A percentile compares a stretch with the other conserved stretches of the same genome.
Conservation (phyloP, 1,140 invertebrate species). For the Drosophila lacertosa region DNA sequence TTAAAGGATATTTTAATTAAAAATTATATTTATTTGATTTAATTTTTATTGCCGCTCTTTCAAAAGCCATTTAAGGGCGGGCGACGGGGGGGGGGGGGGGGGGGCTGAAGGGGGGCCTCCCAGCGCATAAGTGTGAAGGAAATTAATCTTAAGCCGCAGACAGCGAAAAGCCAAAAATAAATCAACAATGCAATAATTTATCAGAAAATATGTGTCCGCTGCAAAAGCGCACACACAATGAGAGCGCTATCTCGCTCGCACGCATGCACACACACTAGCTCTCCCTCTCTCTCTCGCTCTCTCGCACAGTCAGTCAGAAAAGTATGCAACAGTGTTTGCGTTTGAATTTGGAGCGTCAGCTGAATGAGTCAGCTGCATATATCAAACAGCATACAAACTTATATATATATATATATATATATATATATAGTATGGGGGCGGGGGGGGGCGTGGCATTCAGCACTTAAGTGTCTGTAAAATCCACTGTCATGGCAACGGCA, state of each 20-base stretch:
- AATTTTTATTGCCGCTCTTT: conserved; percentile 81
- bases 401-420: too few species aligned
- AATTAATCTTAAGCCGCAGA: conserved; percentile 83
- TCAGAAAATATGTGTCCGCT: conserved; percentile 82
- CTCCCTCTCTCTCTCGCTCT: conserved; percentile 6
- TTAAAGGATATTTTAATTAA: conserved; percentile 82
- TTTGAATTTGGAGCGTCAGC: conserved; percentile 82
- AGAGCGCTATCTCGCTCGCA: neutral
- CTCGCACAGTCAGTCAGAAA: conserved; percentile 33
- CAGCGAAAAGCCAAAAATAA: conserved; percentile 83
- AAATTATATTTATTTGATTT: conserved; percentile 83
- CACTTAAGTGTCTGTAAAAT: conserved; percentile 82
- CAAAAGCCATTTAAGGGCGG: conserved; percentile 76
- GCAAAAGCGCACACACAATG: conserved; percentile 39
- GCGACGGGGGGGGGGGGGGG: conserved; percentile 3
- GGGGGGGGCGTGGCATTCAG: conserved; percentile 28
- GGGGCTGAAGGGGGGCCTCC: neutral
- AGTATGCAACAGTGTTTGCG: conserved; percentile 81
- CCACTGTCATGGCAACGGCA: conserved; percentile 74
- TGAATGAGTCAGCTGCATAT: conserved; percentile 81
- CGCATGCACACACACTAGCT: conserved; percentile 10
- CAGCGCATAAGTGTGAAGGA: conserved; percentile 75
- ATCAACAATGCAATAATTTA: conserved; percentile 83
- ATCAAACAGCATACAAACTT: conserved; percentile 48
- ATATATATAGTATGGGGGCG: neutral